These are phyloP conservation scores for Biston stratarius DNA, from an alignment of 2,888 invertebrate genomes.

Conservation along the genomic window DNA sequence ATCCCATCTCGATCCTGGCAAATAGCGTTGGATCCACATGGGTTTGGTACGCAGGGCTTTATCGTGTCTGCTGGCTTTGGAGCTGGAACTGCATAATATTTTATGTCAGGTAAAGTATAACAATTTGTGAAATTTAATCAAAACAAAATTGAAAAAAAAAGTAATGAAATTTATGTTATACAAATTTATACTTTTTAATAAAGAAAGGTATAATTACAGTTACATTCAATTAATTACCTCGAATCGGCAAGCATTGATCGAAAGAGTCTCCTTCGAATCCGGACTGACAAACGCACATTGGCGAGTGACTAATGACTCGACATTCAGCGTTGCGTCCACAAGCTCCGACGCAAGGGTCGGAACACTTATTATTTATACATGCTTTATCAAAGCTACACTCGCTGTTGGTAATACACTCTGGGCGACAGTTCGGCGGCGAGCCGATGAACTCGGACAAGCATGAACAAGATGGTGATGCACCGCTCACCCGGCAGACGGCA, in stretches of 20 bases:
- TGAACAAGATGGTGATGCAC: slow-evolving; percentile 88
- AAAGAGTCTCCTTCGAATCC: slow-evolving; percentile 93
- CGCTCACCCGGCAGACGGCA: slow-evolving; percentile 88
- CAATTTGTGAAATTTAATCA: no score
- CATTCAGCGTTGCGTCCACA: slow-evolving; percentile 93
- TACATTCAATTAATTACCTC: slow-evolving; percentile 60
- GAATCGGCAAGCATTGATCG: slow-evolving; percentile 85
- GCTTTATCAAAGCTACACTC: slow-evolving; percentile 92
- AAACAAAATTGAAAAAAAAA: no score
- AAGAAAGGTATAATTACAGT: neutral
- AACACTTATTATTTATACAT: slow-evolving; percentile 92
- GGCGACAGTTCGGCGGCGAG: slow-evolving; percentile 91
- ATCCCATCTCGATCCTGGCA: slow-evolving; percentile 89
- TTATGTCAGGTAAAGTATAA: neutral
- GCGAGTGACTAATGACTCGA: slow-evolving; percentile 93
- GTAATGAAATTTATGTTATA: no score
- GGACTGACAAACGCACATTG: slow-evolving; percentile 92
- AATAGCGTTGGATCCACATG: slow-evolving; percentile 89
- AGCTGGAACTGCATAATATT: slow-evolving; percentile 50
- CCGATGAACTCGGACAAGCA: slow-evolving; percentile 91
- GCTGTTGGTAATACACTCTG: slow-evolving; percentile 93
- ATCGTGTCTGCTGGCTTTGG: slow-evolving; percentile 56
- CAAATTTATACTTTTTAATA: neutral
- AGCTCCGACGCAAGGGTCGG: slow-evolving; percentile 92
- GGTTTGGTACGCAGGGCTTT: slow-evolving; percentile 87